Conservation (phyloP, 2,888 invertebrate genomes). For the Synanthedon vespiformis region DNA sequence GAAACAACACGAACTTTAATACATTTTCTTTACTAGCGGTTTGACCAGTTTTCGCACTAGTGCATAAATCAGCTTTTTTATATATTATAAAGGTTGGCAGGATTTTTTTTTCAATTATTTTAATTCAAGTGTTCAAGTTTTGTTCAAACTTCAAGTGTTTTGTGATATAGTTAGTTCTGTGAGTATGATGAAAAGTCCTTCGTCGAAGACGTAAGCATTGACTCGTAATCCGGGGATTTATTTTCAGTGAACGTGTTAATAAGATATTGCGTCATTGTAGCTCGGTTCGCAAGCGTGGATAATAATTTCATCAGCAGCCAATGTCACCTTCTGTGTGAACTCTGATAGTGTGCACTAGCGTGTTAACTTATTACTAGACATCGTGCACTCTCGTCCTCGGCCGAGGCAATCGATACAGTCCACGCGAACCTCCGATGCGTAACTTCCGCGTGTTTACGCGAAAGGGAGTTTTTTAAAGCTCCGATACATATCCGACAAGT, state of each 20-base stretch:
- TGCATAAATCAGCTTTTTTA: no score
- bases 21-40: no score
- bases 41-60: no score
- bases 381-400: constrained; percentile 47
- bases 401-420: constrained; percentile 19
- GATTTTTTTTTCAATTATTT: no score
- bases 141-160: no score
- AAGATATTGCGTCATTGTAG: not conserved
- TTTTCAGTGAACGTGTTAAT: not conserved
- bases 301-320: constrained; percentile 33
- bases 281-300: constrained; percentile 26
- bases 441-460: constrained; percentile 38
- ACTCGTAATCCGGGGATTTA: not conserved
- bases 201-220: not conserved
- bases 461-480: constrained; percentile 11
- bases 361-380: constrained; percentile 7
- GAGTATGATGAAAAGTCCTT: not conserved
- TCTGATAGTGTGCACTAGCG: constrained; percentile 5
- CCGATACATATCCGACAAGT: constrained; percentile 20
- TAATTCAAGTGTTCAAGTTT: no score
- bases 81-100: no score
- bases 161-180: no score
- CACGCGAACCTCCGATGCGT: constrained; percentile 40
- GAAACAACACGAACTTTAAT: no score
- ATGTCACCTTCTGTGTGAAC: constrained; percentile 27